These are phyloP conservation scores for Ptychoptera contaminata DNA, from an alignment of 2,888 invertebrate species.

Conservation along the genomic window DNA sequence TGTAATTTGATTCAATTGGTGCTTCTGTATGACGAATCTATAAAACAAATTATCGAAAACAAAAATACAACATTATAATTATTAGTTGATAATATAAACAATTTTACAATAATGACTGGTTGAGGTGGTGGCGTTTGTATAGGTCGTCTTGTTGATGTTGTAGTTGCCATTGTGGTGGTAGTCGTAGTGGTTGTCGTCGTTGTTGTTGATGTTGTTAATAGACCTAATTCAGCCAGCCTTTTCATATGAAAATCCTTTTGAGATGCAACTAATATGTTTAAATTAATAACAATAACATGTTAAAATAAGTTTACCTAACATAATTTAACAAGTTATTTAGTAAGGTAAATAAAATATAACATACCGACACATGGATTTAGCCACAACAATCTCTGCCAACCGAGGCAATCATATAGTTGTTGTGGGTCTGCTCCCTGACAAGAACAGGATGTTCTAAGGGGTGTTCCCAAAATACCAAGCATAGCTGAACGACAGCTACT, in stretches of 20 bases:
- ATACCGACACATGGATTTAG: conserved; percentile 86
- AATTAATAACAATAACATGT: not conserved
- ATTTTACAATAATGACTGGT: conserved; percentile 4
- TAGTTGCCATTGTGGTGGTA: conserved; percentile 18
- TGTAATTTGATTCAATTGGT: conserved; percentile 29
- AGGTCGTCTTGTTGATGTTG: conserved; percentile 21
- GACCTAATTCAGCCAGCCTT: conserved; percentile 35
- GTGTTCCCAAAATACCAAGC: conserved; percentile 78
- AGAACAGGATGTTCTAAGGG: conserved; percentile 71
- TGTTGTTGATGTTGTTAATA: conserved; percentile 32
- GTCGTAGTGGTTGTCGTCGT: conserved; percentile 34
- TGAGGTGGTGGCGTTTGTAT: conserved; percentile 13
- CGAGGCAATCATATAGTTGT: conserved; percentile 73
- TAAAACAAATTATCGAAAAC: not conserved
- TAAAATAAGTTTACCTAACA: not conserved
- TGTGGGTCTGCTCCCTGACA: conserved; percentile 76
- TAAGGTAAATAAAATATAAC: conserved; percentile 23
- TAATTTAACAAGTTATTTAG: too few relatives aligned
- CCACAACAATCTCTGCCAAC: conserved; percentile 82
- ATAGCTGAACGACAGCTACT: conserved; percentile 74
- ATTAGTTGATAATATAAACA: too few relatives aligned
- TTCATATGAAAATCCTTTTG: conserved; percentile 73
- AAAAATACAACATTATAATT: not conserved
- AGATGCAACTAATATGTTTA: conserved; percentile 54
- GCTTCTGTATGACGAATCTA: conserved; percentile 11